Conservation (phyloP, 2,888 invertebrate genomes). For the Eupithecia inturbata region DNA sequence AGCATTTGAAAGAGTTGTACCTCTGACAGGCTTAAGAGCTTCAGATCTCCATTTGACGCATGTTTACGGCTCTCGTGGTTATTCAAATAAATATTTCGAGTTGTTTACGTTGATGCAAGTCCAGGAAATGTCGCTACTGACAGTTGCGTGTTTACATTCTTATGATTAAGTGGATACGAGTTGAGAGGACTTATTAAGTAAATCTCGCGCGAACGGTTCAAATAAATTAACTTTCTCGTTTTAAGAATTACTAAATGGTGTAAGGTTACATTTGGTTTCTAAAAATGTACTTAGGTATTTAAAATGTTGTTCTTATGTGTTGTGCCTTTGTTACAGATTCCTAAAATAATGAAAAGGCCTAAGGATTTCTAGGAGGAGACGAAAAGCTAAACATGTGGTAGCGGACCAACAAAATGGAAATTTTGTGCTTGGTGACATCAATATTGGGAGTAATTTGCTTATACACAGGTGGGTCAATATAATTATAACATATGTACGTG, state of each 20-base stretch:
- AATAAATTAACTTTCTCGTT: not conserved
- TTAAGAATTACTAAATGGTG: not conserved
- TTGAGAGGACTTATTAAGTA: slow-evolving; percentile 3
- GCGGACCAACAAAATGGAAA: slow-evolving; percentile 66
- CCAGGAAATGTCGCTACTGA: slow-evolving; percentile 53
- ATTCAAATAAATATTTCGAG: slow-evolving; percentile 69
- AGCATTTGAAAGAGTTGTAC: slow-evolving; percentile 36
- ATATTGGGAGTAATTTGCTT: slow-evolving; percentile 72
- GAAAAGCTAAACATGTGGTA: slow-evolving; percentile 64
- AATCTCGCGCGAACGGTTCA: not conserved
- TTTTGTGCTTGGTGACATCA: slow-evolving; percentile 65
- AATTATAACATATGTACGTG: too few relatives aligned
- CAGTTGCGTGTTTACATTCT: slow-evolving; percentile 53
- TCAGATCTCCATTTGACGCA: slow-evolving; percentile 64
- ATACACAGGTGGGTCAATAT: slow-evolving; percentile 60
- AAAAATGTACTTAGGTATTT: not conserved
- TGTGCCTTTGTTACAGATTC: slow-evolving; percentile 61
- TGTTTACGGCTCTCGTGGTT: slow-evolving; percentile 67
- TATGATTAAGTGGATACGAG: slow-evolving; percentile 42
- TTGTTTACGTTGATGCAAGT: slow-evolving; percentile 65
- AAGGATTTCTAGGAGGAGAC: slow-evolving; percentile 46
- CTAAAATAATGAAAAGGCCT: slow-evolving; percentile 49
- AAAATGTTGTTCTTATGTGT: not conserved
- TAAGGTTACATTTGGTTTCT: not conserved
- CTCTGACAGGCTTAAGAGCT: slow-evolving; percentile 60